These are phyloP conservation scores for Cettia cetti DNA, from an alignment of 2,113 vertebrate genomes.

Conservation along the genomic window DNA sequence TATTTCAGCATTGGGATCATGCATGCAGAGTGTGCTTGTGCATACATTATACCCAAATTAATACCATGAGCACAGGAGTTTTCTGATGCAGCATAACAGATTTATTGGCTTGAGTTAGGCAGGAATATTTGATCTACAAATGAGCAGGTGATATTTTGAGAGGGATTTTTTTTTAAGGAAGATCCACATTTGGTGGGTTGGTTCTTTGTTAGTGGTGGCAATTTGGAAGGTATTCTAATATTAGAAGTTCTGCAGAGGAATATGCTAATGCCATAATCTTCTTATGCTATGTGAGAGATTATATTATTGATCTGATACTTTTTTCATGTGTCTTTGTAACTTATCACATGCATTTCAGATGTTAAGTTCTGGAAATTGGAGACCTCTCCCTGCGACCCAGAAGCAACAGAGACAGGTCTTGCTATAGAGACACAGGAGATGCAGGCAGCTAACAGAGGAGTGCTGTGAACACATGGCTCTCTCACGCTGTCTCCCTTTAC, in stretches of 20 bases:
- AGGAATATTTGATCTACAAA: not conserved
- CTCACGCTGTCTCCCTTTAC: not conserved
- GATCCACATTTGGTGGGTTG: not conserved
- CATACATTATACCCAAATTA: conserved; percentile 10
- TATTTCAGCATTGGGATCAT: not conserved
- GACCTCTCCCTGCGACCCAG: not conserved
- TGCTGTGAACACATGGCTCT: not conserved
- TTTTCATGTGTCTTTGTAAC: not conserved
- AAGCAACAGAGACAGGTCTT: not conserved
- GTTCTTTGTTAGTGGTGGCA: not conserved
- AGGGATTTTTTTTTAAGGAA: not conserved
- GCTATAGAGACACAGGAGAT: not conserved
- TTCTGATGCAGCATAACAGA: not conserved
- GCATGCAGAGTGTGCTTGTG: not conserved
- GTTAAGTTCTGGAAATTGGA: not conserved
- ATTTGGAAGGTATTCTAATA: not conserved
- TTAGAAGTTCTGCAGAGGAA: not conserved
- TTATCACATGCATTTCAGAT: not conserved
- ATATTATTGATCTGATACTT: not conserved
- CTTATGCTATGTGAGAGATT: not conserved
- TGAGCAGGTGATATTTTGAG: not conserved
- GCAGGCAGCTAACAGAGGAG: not conserved
- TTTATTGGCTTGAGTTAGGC: not conserved
- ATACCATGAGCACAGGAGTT: not conserved
- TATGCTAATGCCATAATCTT: not conserved